A percentile compares a stretch with the other conserved stretches of the same genome.
Conservation (phyloP, 2,113 vertebrate genomes). For the Progne subis region DNA sequence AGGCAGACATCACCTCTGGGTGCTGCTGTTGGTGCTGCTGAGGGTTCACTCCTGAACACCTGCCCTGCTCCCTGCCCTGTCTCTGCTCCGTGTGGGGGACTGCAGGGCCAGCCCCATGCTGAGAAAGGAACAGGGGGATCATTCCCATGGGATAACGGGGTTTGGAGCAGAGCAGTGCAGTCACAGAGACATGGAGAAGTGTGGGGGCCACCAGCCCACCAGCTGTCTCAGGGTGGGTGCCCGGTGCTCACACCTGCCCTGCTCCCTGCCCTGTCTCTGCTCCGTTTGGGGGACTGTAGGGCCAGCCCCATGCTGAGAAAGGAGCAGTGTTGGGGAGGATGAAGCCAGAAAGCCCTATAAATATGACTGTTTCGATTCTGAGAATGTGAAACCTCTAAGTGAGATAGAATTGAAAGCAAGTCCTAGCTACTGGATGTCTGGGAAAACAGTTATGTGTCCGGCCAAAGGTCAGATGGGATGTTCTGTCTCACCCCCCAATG, state of each 20-base stretch:
- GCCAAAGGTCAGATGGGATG: too few relatives aligned
- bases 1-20: accelerated
- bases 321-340: neutral
- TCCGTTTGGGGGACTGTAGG: neutral
- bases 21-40: neutral
- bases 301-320: accelerated
- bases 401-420: too few relatives aligned
- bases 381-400: too few relatives aligned
- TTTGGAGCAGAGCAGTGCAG: neutral
- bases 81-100: neutral
- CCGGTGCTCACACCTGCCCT: neutral
- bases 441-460: too few relatives aligned
- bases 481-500: too few relatives aligned
- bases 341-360: too few relatives aligned
- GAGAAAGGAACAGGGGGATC: neutral
- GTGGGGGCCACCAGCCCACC: accelerated
- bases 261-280: neutral
- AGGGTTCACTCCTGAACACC: accelerated
- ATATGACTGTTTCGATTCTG: too few relatives aligned
- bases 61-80: neutral
- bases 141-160: neutral
- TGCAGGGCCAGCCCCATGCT: neutral
- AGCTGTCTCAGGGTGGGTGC: accelerated
- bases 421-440: too few relatives aligned
- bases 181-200: neutral